Percentiles rank a stretch among this genome's conserved stretches.
These are phyloP conservation scores for Heliconius hermathena DNA, from an alignment of 1,140 invertebrate genomes.

Conservation along the genomic window DNA sequence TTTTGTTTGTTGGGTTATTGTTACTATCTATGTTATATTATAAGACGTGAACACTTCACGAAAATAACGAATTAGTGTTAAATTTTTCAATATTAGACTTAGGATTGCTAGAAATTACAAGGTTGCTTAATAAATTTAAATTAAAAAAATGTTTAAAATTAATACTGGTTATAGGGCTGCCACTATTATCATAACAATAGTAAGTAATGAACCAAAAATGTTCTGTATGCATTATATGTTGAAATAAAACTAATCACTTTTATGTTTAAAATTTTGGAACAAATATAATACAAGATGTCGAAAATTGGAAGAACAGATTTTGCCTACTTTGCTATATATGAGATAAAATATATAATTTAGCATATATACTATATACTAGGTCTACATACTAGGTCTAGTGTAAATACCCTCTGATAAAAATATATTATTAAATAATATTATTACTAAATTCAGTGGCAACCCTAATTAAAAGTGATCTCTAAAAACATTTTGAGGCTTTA, in stretches of 20 bases:
- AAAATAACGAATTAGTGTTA: constrained; percentile 13
- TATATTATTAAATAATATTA: background rate
- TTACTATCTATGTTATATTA: background rate
- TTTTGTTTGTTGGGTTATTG: constrained; percentile 4
- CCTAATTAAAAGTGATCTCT: constrained; percentile 30
- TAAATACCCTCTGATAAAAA: no score
- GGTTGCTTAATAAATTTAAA: constrained; percentile 1
- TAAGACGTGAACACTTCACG: background rate
- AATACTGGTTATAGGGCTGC: constrained; percentile 5
- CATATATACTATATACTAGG: background rate
- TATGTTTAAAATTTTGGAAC: no score
- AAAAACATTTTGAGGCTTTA: constrained; percentile 38
- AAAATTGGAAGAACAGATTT: no score
- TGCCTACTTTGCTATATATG: no score
- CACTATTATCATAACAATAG: background rate
- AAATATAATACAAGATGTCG: no score
- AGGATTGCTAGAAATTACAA: background rate
- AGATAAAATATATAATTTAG: no score
- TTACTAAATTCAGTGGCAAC: background rate
- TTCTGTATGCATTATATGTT: background rate
- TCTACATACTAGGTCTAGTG: background rate
- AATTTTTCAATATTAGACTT: constrained; percentile 3
- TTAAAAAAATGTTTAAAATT: background rate
- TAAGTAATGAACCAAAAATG: background rate
- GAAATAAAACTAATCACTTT: no score